phyloP scores from a whole-genome alignment of 2,888 invertebrate genomes.

The Yponomeuta sedellus region DNA sequence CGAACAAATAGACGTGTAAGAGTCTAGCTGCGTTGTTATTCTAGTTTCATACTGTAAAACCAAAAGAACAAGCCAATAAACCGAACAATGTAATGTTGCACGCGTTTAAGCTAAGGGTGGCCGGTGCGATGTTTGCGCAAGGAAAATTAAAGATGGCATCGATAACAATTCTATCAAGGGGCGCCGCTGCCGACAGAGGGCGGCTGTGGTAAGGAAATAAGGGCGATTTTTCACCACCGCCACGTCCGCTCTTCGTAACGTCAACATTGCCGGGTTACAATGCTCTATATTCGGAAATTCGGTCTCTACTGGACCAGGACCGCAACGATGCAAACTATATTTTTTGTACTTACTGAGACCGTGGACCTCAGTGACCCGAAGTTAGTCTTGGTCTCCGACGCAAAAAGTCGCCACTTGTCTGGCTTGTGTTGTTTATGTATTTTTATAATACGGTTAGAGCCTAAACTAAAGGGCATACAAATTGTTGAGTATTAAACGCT shows the following conservation, averaged over 20 bases:
- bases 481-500: too few relatives aligned
- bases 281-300: neutral
- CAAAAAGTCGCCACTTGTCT: too few relatives aligned
- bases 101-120: neutral
- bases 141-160: constrained; percentile 71
- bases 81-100: neutral
- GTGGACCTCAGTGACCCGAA: too few relatives aligned
- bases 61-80: neutral
- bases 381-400: too few relatives aligned
- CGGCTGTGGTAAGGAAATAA: constrained; percentile 58
- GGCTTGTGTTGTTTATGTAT: too few relatives aligned
- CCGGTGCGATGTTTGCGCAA: neutral
- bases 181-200: constrained; percentile 56
- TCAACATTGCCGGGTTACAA: neutral
- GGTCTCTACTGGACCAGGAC: too few relatives aligned
- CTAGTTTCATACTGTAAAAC: neutral
- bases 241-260: constrained; percentile 34
- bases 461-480: too few relatives aligned
- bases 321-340: too few relatives aligned
- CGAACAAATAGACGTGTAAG: too few relatives aligned
- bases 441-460: too few relatives aligned
- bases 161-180: constrained; percentile 77
- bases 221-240: constrained; percentile 69
- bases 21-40: too few relatives aligned
- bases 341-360: too few relatives aligned